Evolutionary conservation across 30 jellyfish, hydroid and myxozoan genomes (phyloP), one percentile per base, ranked within the genome.

Genomic region (Haliclystus octoradiatus): DNA sequence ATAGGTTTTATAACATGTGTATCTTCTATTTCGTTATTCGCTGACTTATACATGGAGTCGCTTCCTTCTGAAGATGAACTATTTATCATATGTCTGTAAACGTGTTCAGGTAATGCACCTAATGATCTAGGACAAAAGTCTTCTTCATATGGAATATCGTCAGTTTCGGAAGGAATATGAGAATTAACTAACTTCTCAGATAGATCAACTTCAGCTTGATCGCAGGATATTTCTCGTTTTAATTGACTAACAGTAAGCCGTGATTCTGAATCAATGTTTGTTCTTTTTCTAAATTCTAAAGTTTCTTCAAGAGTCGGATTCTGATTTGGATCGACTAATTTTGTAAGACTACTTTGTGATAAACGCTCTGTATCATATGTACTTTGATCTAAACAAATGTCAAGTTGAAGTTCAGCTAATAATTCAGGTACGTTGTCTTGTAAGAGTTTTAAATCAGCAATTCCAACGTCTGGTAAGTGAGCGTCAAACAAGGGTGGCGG

Each of bases 401-500:
- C 74, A 52, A 79, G 30, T 50, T 82, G 74, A 31, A 86, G 82
- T 63, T 86, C 96, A 29, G 84, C 65, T 69, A 86, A 62, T 29
- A 86, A 33, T 46, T 86, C 96, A 14, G 96, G 96, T 28, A 75
- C 96, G 26, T 52, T 70, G 13, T 66, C 74, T 65, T 86, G 96
- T 62, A 86, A 33, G 7, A 80, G 50, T 50, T 79, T 70, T 33
- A 86, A 70, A 79, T 86, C 94, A 60, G 74, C 82, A 1, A 80
- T 83, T 1, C 61, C 63, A 32, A 86, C 65, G 22, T 86, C 96
- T 9, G 96, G 96, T 24, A 86, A 77, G 24, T 63, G 25, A 12
- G 68, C 88, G 52, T 86, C 96, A 51, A 91, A 86, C 2, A 78
- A 40, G 3, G 70, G 65, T 30, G 96, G 96, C 23, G 85, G 94